Percentiles rank a stretch among this genome's conserved stretches.
These are phyloP conservation scores for Lasioglossum baleicum DNA, from an alignment of 1,140 invertebrate species.

Conservation along the genomic window DNA sequence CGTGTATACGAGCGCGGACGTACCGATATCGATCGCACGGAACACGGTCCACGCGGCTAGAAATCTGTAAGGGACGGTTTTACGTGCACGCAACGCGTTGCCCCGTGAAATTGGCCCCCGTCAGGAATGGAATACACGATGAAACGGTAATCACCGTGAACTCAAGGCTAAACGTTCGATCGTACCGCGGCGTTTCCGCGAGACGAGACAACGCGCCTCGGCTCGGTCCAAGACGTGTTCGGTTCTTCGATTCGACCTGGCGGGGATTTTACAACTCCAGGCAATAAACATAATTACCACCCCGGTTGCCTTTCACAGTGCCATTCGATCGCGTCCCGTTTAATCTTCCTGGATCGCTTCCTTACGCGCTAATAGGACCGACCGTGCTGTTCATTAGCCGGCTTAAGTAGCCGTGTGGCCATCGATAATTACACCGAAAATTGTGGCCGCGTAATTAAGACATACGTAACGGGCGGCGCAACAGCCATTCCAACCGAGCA, in stretches of 20 bases:
- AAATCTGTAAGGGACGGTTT: not conserved
- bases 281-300: not conserved
- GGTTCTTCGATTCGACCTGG: not conserved
- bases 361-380: not conserved
- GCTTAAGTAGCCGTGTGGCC: not conserved
- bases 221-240: too few species aligned
- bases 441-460: slow-evolving; percentile 55
- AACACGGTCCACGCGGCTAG: not conserved
- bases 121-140: not conserved
- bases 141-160: slow-evolving; percentile 16
- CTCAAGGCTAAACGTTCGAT: not conserved
- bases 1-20: not conserved
- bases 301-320: not conserved
- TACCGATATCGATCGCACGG: slow-evolving; percentile 31
- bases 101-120: slow-evolving; percentile 10
- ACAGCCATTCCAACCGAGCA: slow-evolving; percentile 26
- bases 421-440: slow-evolving; percentile 28
- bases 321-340: not conserved
- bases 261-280: not conserved
- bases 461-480: slow-evolving; percentile 36
- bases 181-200: not conserved
- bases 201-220: not conserved
- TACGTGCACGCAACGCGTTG: not conserved
- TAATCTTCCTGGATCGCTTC: not conserved
- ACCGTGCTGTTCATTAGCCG: not conserved